Base-by-base conservation (phyloP, 2,888 invertebrate species). In the Diploptera punctata region DNA sequence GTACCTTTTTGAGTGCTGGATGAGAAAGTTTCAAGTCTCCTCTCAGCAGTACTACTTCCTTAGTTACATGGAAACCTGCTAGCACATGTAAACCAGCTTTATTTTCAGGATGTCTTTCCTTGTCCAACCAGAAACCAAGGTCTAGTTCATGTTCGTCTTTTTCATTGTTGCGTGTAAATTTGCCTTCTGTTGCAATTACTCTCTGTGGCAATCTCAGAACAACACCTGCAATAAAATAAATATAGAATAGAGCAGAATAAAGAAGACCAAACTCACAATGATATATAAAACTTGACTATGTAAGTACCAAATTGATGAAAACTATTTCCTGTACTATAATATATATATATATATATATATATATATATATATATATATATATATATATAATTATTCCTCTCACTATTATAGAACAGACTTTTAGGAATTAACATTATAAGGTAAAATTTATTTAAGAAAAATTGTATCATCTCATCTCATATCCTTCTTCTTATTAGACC, bases 101-200 rank as follows among this genome's bases (percentile, higher is more conserved):
- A 21, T 29, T 44, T 24, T 88, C 86, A 0, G 92, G 91, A 76
- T 89, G 88, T 69, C 87, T 87, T 78, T 87, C 88, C 80, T 92
- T 91, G 83, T 94, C 91, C 68, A 92, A 81, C 80, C 91, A 92
- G 49, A 93, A 83, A 9, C 85, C 84, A 4, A 89, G 78, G 68
- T 92, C 68, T 18, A 60, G 10, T 7, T 26, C 21, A 5, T 19
- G 38, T 47, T 70, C 49, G 29, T 57, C 70, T n/a, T 54, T 29
- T 10, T 44, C 61, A 9, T 38, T 38, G 1, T 33, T 52, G 10
- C 49, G 29, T 13, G 43, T 43, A 4, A 68, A 49, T 33, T 60
- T 67, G n/a, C 68, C 68, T 47, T 72, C 71, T 2, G 54, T 60
- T n/a, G 74, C 68, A 18, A 74, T 54, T 3, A 74, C 71, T 21